Percentiles rank a stretch among this genome's conserved stretches.
phyloP scores from a whole-genome alignment of 2,888 invertebrate species.

The Lochmaea capreae region DNA sequence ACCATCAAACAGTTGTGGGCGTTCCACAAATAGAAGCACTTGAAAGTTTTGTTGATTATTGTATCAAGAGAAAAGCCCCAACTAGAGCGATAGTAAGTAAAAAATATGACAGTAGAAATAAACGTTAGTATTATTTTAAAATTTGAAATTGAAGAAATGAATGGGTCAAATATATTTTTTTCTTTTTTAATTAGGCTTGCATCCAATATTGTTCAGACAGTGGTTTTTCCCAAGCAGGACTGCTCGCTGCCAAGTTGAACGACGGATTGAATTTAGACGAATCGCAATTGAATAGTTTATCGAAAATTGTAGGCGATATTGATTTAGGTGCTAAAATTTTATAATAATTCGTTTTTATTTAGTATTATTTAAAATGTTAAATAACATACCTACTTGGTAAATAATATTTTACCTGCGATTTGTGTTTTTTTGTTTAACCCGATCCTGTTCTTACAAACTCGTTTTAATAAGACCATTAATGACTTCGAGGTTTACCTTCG shows the following conservation, averaged over 20 bases:
- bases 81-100: slow-evolving; percentile 68
- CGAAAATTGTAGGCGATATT: slow-evolving; percentile 65
- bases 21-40: slow-evolving; percentile 68
- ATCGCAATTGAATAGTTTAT: slow-evolving; percentile 66
- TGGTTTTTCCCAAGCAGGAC: slow-evolving; percentile 67
- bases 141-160: no score
- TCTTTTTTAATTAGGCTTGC: slow-evolving; percentile 64
- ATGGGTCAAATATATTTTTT: not conserved
- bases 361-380: not conserved
- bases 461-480: not conserved
- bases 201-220: slow-evolving; percentile 71
- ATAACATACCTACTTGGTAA: not conserved
- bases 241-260: slow-evolving; percentile 63
- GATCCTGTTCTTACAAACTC: not conserved
- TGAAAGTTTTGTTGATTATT: slow-evolving; percentile 68
- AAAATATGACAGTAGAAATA: not conserved
- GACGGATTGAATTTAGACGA: slow-evolving; percentile 66
- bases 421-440: no score
- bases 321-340: slow-evolving; percentile 22
- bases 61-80: slow-evolving; percentile 68
- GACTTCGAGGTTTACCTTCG: slow-evolving; percentile 9
- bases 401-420: no score
- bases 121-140: no score
- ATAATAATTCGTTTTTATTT: not conserved
- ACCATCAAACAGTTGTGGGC: slow-evolving; percentile 69